Base-by-base conservation (phyloP, 2,888 invertebrate species). In the Tolmerus cingulatus region DNA sequence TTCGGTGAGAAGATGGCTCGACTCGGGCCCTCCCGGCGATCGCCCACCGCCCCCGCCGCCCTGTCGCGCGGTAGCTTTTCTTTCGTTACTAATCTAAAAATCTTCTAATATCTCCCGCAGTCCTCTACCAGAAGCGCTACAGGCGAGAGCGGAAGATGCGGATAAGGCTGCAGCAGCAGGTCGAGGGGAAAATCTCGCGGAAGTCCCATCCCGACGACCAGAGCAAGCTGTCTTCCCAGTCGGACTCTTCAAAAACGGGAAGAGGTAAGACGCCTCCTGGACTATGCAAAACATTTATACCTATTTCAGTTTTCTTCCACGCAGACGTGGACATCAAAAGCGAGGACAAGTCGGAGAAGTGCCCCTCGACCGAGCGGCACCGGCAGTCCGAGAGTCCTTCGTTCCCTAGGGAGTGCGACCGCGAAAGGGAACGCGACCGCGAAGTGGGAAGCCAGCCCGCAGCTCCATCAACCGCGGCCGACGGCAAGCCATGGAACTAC, bases 81-180 rank as follows among this genome's bases (percentile, higher is more conserved):
- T 51, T 66, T 66, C n/a, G 27, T 66, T 66, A 84, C 82, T 84
- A 66, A 66, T 66, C n/a, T 16, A 84, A 34, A 34, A 86, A n/a
- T 43, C 94, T 74, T 43, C 94, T 74, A 16, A 46, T 16, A 46
- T 46, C 3, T 46, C 43, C 14, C 94, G 27, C 95, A 98, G 98
- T 96, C 89, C 94, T 96, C 92, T 97, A 97, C 93, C 97, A 98
- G 93, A 98, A 98, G 92, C 95, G 97, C 89, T 94, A 97, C 93
- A 96, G 97, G 94, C 96, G 97, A 91, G 98, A 98, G 92, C 95
- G 96, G 90, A 95, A 97, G 92, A 95, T 96, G 89, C 94, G 97
- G 90, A 95, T 96, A 91, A 95, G 96, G 90, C 94, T 97, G 87
- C 97, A 98, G 91, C 97, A 97, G 90, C 97, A 97, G 91, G 93